These are phyloP conservation scores for Anas bahamensis DNA, from an alignment of 2,797 vertebrate genomes.

Conservation along the genomic window DNA sequence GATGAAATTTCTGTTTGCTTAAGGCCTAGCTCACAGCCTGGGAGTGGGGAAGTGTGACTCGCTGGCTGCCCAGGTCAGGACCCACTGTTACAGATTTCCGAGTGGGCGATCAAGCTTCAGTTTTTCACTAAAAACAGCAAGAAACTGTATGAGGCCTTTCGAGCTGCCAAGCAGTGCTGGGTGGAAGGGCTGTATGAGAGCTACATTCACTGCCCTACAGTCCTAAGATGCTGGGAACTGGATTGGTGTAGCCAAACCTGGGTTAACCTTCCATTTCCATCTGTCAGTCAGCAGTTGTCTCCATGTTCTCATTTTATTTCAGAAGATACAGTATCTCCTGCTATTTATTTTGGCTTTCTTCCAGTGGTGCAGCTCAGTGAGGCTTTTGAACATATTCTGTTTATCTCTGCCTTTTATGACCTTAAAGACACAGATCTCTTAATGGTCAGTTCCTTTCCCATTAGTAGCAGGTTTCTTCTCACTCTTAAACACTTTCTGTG, in stretches of 20 bases:
- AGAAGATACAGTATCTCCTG: background rate
- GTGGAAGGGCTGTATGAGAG: background rate
- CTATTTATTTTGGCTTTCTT: background rate
- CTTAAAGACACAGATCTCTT: background rate
- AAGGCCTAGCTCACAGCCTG: background rate
- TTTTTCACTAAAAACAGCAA: background rate
- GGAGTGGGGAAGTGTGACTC: background rate
- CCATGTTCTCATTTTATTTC: background rate
- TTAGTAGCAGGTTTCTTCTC: background rate
- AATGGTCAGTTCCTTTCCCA: background rate
- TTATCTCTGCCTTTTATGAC: slow-evolving; percentile 24
- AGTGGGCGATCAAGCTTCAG: background rate
- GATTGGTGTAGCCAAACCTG: background rate
- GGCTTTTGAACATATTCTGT: background rate
- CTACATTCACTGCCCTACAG: background rate
- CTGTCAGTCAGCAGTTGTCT: background rate
- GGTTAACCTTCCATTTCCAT: slow-evolving; percentile 9
- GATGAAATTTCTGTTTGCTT: slow-evolving; percentile 13
- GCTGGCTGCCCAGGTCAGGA: background rate
- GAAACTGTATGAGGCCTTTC: background rate
- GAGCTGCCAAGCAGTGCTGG: background rate
- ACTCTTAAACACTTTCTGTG: background rate
- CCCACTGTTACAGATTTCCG: background rate
- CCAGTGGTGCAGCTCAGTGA: background rate
- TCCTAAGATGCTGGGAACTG: background rate